Evolutionary conservation across 2,888 invertebrate genomes (phyloP).

Genomic region (Ormyrus labotus): DNA sequence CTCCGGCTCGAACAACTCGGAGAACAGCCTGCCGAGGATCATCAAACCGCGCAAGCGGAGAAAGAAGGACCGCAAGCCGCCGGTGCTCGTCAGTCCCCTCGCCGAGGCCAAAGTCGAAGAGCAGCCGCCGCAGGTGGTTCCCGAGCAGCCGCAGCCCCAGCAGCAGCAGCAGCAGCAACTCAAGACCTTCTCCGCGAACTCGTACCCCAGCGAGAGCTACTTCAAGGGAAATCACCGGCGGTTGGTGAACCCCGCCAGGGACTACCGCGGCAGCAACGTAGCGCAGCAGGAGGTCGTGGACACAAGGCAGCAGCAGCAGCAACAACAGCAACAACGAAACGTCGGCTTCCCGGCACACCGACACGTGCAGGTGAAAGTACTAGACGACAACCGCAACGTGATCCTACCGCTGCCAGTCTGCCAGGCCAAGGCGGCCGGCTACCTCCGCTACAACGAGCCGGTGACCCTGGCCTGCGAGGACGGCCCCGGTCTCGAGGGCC

Average conservation of each 20-base stretch:
- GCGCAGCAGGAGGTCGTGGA: slow-evolving; percentile 77
- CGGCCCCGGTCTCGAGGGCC: slow-evolving; percentile 68
- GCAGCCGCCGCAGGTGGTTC: slow-evolving; percentile 50
- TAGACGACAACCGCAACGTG: slow-evolving; percentile 75
- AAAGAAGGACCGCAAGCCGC: slow-evolving; percentile 91
- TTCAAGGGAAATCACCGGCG: slow-evolving; percentile 50
- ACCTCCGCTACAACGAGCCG: slow-evolving; percentile 57
- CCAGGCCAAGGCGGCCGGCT: slow-evolving; percentile 53
- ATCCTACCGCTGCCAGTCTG: slow-evolving; percentile 64
- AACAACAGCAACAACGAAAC: slow-evolving; percentile 71
- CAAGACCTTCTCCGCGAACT: slow-evolving; percentile 34
- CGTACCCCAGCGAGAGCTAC: slow-evolving; percentile 58
- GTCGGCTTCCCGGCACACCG: slow-evolving; percentile 74
- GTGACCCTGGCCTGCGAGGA: slow-evolving; percentile 63
- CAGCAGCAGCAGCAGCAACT: slow-evolving; percentile 57
- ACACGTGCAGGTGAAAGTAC: slow-evolving; percentile 77
- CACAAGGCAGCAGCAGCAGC: slow-evolving; percentile 75
- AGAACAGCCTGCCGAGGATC: slow-evolving; percentile 89
- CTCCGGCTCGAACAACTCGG: slow-evolving; percentile 81
- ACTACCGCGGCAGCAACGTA: slow-evolving; percentile 31
- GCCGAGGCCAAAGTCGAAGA: slow-evolving; percentile 65
- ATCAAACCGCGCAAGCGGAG: slow-evolving; percentile 92
- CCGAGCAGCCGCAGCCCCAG: slow-evolving; percentile 53
- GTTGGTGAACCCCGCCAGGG: background rate
- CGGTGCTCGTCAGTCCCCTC: slow-evolving; percentile 70